Evolutionary conservation across 1,140 invertebrate species (phyloP).

Genomic region (Apis cerana): DNA sequence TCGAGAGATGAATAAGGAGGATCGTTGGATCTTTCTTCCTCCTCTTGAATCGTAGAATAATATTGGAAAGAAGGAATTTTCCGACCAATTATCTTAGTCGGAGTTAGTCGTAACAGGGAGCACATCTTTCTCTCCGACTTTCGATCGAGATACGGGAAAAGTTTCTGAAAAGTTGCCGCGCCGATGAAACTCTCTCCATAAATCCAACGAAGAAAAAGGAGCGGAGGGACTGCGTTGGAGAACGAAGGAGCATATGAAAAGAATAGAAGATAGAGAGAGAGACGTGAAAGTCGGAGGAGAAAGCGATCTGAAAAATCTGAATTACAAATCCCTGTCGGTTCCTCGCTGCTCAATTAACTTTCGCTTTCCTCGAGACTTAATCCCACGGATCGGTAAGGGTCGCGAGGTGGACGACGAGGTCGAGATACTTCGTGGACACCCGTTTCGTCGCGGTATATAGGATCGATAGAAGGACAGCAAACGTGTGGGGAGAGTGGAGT

Average conservation of each 20-base stretch:
- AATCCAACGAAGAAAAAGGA: constrained; percentile 31
- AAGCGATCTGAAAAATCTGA: constrained; percentile 51
- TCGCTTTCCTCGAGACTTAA: constrained; percentile 23
- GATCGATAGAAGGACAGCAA: constrained; percentile 80
- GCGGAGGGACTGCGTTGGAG: background rate
- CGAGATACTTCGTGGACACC: constrained; percentile 68
- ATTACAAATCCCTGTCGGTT: constrained; percentile 42
- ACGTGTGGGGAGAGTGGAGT: constrained; percentile 78
- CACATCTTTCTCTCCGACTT: background rate
- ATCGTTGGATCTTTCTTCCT: too few relatives aligned
- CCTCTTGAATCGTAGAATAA: too few relatives aligned
- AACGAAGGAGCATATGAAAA: background rate
- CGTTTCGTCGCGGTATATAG: constrained; percentile 77
- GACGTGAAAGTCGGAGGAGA: background rate
- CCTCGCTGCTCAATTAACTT: constrained; percentile 42
- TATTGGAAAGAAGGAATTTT: too few relatives aligned
- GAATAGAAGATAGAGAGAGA: background rate
- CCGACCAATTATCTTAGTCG: background rate
- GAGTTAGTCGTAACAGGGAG: too few relatives aligned
- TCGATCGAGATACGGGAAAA: background rate
- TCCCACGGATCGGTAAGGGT: background rate
- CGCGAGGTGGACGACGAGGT: background rate
- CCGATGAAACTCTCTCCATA: constrained; percentile 46
- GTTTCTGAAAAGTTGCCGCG: constrained; percentile 38
- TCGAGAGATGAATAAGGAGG: too few relatives aligned